phyloP scores from a whole-genome alignment of 2,797 vertebrate species.

The Scolopax rusticola region DNA sequence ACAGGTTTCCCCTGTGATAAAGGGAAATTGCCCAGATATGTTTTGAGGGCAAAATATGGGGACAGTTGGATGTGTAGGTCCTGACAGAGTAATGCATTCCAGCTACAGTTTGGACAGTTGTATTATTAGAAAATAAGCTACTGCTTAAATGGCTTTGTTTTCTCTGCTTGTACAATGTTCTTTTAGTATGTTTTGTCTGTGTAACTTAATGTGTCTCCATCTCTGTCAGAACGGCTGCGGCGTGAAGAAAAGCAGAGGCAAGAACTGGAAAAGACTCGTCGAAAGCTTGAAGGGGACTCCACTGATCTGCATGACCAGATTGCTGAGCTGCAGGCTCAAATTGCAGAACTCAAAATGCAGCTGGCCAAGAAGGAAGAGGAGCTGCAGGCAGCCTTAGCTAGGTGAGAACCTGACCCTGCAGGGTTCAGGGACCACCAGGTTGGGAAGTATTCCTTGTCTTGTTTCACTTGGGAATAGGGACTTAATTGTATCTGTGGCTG shows the following conservation, averaged over 20 bases:
- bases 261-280: slow-evolving; percentile 95
- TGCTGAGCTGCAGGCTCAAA: slow-evolving; percentile 95
- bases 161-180: neutral
- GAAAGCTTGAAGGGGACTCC: slow-evolving; percentile 96
- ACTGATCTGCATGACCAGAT: slow-evolving; percentile 93
- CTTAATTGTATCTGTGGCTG: neutral
- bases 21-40: neutral
- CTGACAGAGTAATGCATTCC: neutral
- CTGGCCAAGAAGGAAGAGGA: slow-evolving; percentile 98
- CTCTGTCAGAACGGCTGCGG: slow-evolving; percentile 89
- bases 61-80: neutral
- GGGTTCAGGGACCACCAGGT: neutral
- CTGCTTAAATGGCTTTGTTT: neutral
- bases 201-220: neutral
- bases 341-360: slow-evolving; percentile 94
- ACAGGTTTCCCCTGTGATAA: neutral
- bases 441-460: neutral
- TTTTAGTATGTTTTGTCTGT: neutral
- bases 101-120: neutral
- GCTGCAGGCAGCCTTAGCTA: slow-evolving; percentile 92
- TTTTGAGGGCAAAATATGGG: neutral
- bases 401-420: slow-evolving; percentile 77
- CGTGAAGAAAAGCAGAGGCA: slow-evolving; percentile 95
- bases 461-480: neutral
- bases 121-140: neutral